A percentile compares a stretch with the other conserved stretches of the same genome.
Conservation (phyloP, 2,797 vertebrate species). For the Antrozous pallidus region DNA sequence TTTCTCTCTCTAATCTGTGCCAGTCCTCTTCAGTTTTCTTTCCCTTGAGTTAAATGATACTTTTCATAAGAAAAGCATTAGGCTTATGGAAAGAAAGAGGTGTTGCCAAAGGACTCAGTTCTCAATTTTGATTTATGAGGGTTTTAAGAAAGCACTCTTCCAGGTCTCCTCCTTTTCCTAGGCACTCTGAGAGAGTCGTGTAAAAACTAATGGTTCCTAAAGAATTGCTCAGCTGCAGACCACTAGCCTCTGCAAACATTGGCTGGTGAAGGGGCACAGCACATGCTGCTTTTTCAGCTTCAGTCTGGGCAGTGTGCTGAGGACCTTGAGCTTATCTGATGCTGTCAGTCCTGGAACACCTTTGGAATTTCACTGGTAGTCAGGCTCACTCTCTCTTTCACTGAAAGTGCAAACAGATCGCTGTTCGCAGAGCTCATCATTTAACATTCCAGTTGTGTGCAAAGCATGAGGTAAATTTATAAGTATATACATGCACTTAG, state of each 20-base stretch:
- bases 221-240: background rate
- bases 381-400: background rate
- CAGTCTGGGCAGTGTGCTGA: background rate
- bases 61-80: slow-evolving; percentile 47
- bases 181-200: background rate
- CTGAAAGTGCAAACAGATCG: background rate
- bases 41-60: background rate
- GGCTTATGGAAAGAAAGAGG: background rate
- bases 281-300: background rate
- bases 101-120: background rate
- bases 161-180: background rate
- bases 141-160: background rate
- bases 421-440: background rate
- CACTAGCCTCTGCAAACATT: background rate
- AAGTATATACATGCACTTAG: background rate
- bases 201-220: background rate
- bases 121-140: slow-evolving; percentile 24
- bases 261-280: background rate
- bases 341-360: background rate
- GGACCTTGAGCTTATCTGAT: background rate
- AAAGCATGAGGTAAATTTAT: background rate
- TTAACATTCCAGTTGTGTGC: background rate
- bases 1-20: background rate
- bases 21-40: background rate
- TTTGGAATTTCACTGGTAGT: background rate